Evolutionary conservation across 2,113 vertebrate genomes (phyloP), one percentile per base, ranked within the genome.

Genomic region (Clarias gariepinus): DNA sequence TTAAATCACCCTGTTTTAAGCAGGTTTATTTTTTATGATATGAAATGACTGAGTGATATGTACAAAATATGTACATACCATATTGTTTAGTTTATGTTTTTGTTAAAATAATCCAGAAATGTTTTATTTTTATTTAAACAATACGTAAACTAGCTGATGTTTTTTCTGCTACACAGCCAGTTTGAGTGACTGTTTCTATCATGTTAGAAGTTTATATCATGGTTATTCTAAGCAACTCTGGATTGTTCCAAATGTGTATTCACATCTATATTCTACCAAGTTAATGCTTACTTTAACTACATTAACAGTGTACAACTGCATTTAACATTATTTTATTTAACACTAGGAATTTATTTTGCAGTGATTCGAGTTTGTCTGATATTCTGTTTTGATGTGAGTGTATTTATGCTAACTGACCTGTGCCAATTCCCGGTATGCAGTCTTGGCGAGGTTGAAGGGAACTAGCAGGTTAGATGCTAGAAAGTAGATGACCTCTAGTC

Each of bases 401-500:
- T 61, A 3, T 28, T 47, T 64, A 66, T 61, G 57, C 12, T 85
- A 15, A 33, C 84, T 86, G 61, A 99, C 98, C 97, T 99, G 98
- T 88, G 97, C 98, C 89, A 99, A 95, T 91, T 99, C 97, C 78
- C 96, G 96, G 92, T 99, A 99, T 0, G 98, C 98, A 19, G 98
- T 97, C 89, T 99, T 99, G 0, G 98, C 98, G 90, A 99, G 93
- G 90, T 99, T 99, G 91, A 98, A 98, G 30, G 98, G 98, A 89
- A 99, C 98, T 90, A 99, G 93, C 81, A 99, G 96, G 90, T 99
- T 99, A 0, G 98, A 98, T 0, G 97, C 98, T 91, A 99, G 93
- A 92, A 99, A 99, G 94, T 99, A 99, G 83, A 99, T 96, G 90
- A 99, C 98, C 93, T 99, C 98, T 82, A 99, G 93, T 79, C 97